A percentile compares a stretch with the other conserved stretches of the same genome.
Conservation (phyloP, 2,888 invertebrate genomes). For the Harpagoxenus sublaevis region DNA sequence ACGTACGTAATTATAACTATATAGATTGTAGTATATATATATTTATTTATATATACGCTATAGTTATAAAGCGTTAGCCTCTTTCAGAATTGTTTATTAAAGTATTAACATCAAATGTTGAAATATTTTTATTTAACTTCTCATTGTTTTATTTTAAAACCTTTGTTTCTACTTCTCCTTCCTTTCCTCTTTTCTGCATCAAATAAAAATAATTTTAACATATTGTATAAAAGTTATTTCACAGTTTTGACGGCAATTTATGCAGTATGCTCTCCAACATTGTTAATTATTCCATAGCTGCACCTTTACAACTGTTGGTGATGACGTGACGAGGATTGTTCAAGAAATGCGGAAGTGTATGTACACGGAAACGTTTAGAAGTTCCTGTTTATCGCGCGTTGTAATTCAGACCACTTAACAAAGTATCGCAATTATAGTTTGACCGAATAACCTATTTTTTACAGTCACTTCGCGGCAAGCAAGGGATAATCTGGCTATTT, state of each 20-base stretch:
- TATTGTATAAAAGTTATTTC: neutral
- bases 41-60: neutral
- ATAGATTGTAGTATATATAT: neutral
- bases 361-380: slow-evolving; percentile 23
- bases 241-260: neutral
- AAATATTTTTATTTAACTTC: slow-evolving; percentile 18
- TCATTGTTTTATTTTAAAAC: neutral
- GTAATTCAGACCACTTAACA: slow-evolving; percentile 39
- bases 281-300: neutral
- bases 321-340: slow-evolving; percentile 13
- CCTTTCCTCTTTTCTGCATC: neutral
- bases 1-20: slow-evolving; percentile 9
- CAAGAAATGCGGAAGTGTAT: slow-evolving; percentile 23
- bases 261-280: neutral
- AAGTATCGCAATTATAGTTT: slow-evolving; percentile 19
- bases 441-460: slow-evolving; percentile 12
- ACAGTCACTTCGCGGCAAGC: neutral
- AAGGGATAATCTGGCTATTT: neutral
- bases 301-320: neutral
- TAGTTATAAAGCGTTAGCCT: neutral
- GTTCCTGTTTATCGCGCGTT: slow-evolving; percentile 35
- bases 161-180: neutral
- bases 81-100: slow-evolving; percentile 16
- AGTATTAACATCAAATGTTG: neutral
- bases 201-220: neutral